Evolutionary conservation across 2,797 vertebrate genomes (phyloP), one percentile per base, ranked within the genome.

Genomic region (Chloroceryle inda): DNA sequence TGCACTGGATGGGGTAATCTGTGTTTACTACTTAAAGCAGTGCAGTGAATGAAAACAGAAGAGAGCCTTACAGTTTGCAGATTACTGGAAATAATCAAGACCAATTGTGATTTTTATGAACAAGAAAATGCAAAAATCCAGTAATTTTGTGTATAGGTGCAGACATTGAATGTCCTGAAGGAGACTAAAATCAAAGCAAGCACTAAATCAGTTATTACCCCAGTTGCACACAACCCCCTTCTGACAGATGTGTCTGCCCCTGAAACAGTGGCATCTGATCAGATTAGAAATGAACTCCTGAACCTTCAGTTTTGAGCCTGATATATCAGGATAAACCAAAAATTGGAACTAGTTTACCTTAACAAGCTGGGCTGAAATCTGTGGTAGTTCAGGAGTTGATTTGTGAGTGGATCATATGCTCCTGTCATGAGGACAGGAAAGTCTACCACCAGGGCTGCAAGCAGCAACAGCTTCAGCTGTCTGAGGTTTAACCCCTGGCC

Each of bases 201-300:
- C 78, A 44, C 55, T 91, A 94, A 94, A 95, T 89, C 92, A 69
- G 83, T 81, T 64, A 90, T 69, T 94, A 87, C 40, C 72, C 84
- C 72, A 94, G 63, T 59, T 90, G 74, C 50, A 88, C 62, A 78
- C 42, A 91, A 75, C 31, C 20, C 33, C 23, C 53, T 93, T 76
- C 81, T 71, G 64, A 89, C 95, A 95, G 94, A 94, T 85, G 94
- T 64, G 82, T 81, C 94, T 76, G 59, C 35, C 78, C 55, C 78
- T 14, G n/a, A 29, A 94, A 92, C 67, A 63, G 71, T 0, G 0
- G 26, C 62, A 82, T 79, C 52, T 44, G 78, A 94, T 47, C 91
- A 95, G 92, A 95, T 97, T 92, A 97, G 64, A 76, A 87, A 79
- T 89, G 91, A 97, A 92, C 87, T 94, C 78, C 44, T 88, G 78